Conservation (phyloP, 2,888 invertebrate species). For the Patella pellucida region DNA sequence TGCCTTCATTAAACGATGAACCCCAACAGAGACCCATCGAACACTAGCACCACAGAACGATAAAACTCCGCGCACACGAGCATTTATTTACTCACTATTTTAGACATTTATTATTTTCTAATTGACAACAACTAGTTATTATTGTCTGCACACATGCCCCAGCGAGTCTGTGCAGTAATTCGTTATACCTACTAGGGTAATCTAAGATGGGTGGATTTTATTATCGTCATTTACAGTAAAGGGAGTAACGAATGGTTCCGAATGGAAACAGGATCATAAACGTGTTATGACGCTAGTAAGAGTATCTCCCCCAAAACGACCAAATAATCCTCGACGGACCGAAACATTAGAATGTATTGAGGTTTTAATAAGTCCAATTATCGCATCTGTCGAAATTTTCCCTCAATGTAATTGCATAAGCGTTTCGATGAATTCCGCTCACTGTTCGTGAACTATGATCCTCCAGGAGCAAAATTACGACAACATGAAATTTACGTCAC, state of each 20-base stretch:
- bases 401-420: not conserved
- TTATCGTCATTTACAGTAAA: not conserved
- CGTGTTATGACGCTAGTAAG: conserved; percentile 6
- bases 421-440: not conserved
- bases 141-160: conserved; percentile 14
- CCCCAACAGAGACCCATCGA: no score
- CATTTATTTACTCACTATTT: conserved; percentile 6
- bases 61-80: not conserved
- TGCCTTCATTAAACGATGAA: no score
- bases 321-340: not conserved
- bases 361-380: conserved; percentile 3
- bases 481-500: no score
- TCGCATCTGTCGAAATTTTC: conserved; percentile 5
- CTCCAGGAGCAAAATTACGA: no score
- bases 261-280: not conserved
- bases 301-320: not conserved
- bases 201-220: not conserved
- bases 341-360: conserved; percentile 7
- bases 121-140: conserved; percentile 9
- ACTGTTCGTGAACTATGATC: no score
- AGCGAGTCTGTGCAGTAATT: not conserved
- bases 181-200: no score
- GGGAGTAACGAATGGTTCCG: not conserved
- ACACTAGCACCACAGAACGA: not conserved
- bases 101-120: conserved; percentile 19